Conservation (phyloP, 2,797 vertebrate genomes). For the Diglossa cyanea region DNA sequence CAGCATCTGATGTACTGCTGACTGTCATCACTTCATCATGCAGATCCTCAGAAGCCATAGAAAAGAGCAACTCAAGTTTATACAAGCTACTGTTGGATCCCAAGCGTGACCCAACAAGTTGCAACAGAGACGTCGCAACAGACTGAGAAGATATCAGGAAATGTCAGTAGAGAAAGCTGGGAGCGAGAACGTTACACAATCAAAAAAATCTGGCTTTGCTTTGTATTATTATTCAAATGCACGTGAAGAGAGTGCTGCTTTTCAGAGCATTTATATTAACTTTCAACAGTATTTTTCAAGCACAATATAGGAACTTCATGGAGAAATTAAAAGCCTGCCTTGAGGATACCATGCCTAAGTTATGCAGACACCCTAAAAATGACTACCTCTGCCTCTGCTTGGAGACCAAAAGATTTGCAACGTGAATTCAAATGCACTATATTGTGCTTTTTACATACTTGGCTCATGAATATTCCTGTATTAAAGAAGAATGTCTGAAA, state of each 20-base stretch:
- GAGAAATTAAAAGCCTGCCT: background rate
- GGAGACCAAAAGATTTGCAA: background rate
- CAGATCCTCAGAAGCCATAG: background rate
- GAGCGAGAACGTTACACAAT: rapidly evolving
- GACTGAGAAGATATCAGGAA: background rate
- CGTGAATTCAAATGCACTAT: background rate
- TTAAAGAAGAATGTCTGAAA: background rate
- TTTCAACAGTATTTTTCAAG: background rate
- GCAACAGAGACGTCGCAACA: background rate
- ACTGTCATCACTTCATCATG: background rate
- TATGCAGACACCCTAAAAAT: background rate
- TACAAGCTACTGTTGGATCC: background rate
- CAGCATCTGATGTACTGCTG: background rate
- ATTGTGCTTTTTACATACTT: background rate
- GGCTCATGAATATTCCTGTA: background rate
- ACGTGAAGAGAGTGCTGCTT: background rate
- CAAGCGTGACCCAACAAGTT: rapidly evolving
- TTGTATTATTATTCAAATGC: background rate
- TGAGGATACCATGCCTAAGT: background rate
- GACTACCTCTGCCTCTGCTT: background rate
- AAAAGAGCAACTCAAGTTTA: background rate
- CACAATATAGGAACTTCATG: background rate
- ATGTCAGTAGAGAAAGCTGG: background rate
- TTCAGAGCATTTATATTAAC: background rate
- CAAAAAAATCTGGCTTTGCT: background rate